Base-by-base conservation (phyloP, 2,888 invertebrate genomes). In the Brachylomia viminalis region DNA sequence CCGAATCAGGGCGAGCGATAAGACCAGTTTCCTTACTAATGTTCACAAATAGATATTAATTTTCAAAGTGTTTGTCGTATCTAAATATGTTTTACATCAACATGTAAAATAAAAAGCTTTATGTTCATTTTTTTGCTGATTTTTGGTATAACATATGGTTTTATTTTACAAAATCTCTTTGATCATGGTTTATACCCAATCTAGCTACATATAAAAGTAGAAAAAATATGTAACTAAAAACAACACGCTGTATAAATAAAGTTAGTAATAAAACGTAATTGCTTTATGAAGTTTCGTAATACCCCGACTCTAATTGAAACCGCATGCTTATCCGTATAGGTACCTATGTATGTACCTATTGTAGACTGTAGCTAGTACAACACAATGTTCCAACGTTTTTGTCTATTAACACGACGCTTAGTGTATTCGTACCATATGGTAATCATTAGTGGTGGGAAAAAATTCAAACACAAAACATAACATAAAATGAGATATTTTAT, bases 1-100 rank as follows among this genome's bases (percentile, higher is more conserved):
- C 90, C 90, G 92, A 94, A 94, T 93, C 92, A 91, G 93, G 91
- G 88, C 92, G 90, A 75, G 83, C 92, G 94, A 95, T 95, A 93
- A 94, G 90, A 91, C 90, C 90, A 87, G 90, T 91, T 92, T 90
- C 91, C 86, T 88, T 88, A 88, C 85, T 88, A 88, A 86, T 89
- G 87, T 90, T 89, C 87, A 87, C 83, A 82, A 87, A 88, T 87
- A 89, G 87, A 89, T 90, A 89, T 89, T 87, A 89, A 90, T 90
- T 89, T 89, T 78, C 81, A 79, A 88, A 87, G 78, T 84, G 81
- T 82, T 84, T 67, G 65, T 80, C 75, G 77, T 82, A 71, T 80
- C 75, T 54, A 61, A 62, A 75, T 62, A 71, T 65, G 42, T 56
- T 69, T 81, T 72, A 66, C 68, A 49, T 81, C 30, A 67, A 69